Evolutionary conservation across 1,140 invertebrate genomes (phyloP).

Genomic region (Drosophila nigrodunni): DNA sequence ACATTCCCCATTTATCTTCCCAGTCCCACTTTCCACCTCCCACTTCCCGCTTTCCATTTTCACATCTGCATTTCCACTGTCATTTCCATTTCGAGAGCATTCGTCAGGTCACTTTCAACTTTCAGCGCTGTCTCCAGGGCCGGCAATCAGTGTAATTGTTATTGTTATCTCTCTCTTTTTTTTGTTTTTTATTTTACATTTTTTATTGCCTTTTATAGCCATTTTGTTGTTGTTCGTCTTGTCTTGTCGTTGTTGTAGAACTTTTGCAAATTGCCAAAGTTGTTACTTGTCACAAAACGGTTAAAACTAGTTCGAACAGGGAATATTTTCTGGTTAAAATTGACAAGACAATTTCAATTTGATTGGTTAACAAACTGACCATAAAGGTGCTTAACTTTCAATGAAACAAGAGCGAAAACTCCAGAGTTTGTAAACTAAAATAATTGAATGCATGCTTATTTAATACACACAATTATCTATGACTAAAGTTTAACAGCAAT

Average conservation of each 20-base stretch:
- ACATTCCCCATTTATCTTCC: conserved; percentile 31
- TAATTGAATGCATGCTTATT: too few relatives aligned
- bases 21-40: conserved; percentile 57
- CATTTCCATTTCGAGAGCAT: conserved; percentile 48
- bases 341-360: too few relatives aligned
- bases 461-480: too few relatives aligned
- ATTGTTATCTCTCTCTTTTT: conserved; percentile 52
- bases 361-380: too few relatives aligned
- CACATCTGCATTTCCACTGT: conserved; percentile 7
- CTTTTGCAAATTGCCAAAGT: conserved; percentile 70
- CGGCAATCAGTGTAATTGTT: conserved; percentile 79
- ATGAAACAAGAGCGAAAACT: too few relatives aligned
- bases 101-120: conserved; percentile 59
- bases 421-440: too few relatives aligned
- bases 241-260: conserved; percentile 23
- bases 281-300: conserved; percentile 55
- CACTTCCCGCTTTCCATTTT: conserved; percentile 23
- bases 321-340: too few relatives aligned
- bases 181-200: neutral
- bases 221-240: conserved; percentile 40
- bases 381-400: too few relatives aligned
- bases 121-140: conserved; percentile 53
- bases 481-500: too few relatives aligned
- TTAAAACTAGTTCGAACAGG: conserved; percentile 50
- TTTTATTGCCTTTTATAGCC: conserved; percentile 28